Percentiles rank a stretch among this genome's conserved stretches.
phyloP scores from a whole-genome alignment of 2,797 vertebrate species.

The Sebastes matsubarae region DNA sequence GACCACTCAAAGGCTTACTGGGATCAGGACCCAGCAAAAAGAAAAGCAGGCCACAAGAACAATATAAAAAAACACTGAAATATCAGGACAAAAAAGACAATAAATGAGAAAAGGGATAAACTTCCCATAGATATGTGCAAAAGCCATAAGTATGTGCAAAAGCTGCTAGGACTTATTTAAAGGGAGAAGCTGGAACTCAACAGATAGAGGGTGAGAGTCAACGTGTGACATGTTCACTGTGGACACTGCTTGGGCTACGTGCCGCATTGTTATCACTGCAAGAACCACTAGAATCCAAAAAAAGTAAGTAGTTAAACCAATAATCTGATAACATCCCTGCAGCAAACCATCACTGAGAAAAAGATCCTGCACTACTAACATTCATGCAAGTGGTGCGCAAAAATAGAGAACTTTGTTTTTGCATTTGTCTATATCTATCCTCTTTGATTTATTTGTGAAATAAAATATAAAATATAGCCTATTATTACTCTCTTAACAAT shows the following conservation, averaged over 20 bases:
- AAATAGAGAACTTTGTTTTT: background rate
- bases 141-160: too few relatives aligned
- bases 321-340: background rate
- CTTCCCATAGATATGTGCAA: too few relatives aligned
- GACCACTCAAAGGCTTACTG: too few relatives aligned
- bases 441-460: background rate
- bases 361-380: background rate
- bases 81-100: too few relatives aligned
- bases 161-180: too few relatives aligned
- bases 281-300: background rate
- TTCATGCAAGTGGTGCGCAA: background rate
- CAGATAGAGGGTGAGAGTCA: too few relatives aligned
- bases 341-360: background rate
- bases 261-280: background rate
- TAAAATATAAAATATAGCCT: background rate
- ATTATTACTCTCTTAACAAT: background rate
- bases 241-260: background rate
- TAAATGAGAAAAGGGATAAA: too few relatives aligned
- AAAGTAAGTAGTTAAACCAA: background rate
- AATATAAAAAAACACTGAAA: too few relatives aligned
- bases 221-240: background rate
- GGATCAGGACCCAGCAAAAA: too few relatives aligned
- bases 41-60: too few relatives aligned
- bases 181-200: too few relatives aligned
- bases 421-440: accelerated